Base-by-base conservation (phyloP, 64 coral and sea anemone species). In the Dendronephthya gigantea region DNA sequence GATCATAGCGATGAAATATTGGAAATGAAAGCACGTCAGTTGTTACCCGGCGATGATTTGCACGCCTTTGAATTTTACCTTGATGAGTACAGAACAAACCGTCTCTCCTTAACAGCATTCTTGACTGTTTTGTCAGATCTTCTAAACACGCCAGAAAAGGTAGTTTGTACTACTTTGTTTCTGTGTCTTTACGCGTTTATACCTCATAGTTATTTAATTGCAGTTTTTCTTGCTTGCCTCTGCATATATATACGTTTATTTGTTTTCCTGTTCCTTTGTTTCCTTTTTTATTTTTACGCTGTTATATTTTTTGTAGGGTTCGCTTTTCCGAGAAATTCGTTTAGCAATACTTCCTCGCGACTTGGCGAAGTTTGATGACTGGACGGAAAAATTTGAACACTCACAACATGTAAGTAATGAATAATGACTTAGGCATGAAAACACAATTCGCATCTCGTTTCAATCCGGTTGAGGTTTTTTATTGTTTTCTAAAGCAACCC, bases 61-160 rank as follows among this genome's bases (percentile, higher is more conserved):
- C 88, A 83, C 19, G 92, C 94, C 28, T 50, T 96, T 75, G 85
- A 39, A 25, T 96, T 92, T 47, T 96, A 96, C 38, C 84, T 96
- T 69, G 79, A 90, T 7, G 94, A 96, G 81, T 96, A 96, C 83
- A 82, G 69, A 35, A 85, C 86, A 5, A 89, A 85, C 9, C 88
- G 28, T 25, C 88, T 96, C 68, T 81, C 48, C 16, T 56, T 96
- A 1, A 84, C 39, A 69, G 82, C 91, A 9, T 96, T 96, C 90
- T 88, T 92, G 6, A 32, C 92, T 56, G 94, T 91, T 17, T 31
- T 96, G 82, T 96, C 92, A 90, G 88, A 92, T 47, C 94, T 96
- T 29, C 88, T 96, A 22, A 92, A 92, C 33, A 86, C 91, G 0
- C 88, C 91, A 81, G 83, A 86, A 69, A 93, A 96, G 94, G 94